Conservation (phyloP, 1,140 invertebrate species). For the Drosophila lacertosa region DNA sequence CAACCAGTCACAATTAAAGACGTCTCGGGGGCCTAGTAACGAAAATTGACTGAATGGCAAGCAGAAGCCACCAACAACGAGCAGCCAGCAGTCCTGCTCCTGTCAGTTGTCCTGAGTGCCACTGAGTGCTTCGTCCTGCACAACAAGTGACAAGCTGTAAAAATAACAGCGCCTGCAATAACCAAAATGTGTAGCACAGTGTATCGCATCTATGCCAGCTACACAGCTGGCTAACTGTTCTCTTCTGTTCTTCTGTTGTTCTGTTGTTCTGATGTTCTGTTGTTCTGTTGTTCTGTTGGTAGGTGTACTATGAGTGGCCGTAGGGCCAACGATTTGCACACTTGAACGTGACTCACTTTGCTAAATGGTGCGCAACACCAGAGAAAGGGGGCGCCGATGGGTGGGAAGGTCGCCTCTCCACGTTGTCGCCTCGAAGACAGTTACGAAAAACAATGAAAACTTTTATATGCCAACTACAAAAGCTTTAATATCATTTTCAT, state of each 20-base stretch:
- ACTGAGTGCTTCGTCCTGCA: slow-evolving; percentile 24
- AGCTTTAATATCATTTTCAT: slow-evolving; percentile 38
- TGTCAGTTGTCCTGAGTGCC: slow-evolving; percentile 7
- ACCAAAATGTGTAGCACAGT: slow-evolving; percentile 68
- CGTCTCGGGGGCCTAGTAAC: slow-evolving; percentile 78
- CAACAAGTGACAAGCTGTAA: slow-evolving; percentile 79
- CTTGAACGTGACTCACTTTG: slow-evolving; percentile 79
- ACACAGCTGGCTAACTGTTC: neutral
- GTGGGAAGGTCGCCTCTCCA: neutral
- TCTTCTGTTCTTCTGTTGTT: too few relatives aligned
- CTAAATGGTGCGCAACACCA: slow-evolving; percentile 72
- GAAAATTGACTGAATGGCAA: slow-evolving; percentile 71
- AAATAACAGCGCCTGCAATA: slow-evolving; percentile 69
- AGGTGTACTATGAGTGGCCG: slow-evolving; percentile 54
- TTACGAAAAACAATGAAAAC: slow-evolving; percentile 71
- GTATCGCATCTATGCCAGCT: slow-evolving; percentile 45
- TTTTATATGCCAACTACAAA: slow-evolving; percentile 71
- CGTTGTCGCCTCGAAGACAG: slow-evolving; percentile 52
- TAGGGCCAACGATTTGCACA: slow-evolving; percentile 74
- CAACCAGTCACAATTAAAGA: slow-evolving; percentile 75
- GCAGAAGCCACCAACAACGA: neutral
- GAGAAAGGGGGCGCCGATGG: slow-evolving; percentile 32
- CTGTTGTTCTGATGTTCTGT: too few relatives aligned
- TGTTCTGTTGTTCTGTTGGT: neutral
- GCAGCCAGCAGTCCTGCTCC: neutral